Evolutionary conservation across 1,140 invertebrate genomes (phyloP).

Genomic region (Augochlora pura): DNA sequence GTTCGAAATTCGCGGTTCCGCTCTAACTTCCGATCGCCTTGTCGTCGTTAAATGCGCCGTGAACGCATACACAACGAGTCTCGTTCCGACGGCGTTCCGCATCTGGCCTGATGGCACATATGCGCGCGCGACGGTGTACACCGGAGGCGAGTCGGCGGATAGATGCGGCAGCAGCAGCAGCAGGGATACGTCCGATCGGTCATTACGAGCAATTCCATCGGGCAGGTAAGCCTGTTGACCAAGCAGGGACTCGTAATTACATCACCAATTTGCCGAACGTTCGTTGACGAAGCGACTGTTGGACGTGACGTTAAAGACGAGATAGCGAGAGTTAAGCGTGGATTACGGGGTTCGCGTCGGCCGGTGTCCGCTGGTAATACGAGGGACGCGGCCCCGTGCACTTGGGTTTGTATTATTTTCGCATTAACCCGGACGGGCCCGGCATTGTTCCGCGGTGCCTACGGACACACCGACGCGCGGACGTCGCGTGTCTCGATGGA

Average conservation of each 20-base stretch:
- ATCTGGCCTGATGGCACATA: background rate
- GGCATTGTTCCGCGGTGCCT: background rate
- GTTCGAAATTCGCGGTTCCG: too few species aligned
- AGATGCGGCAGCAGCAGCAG: too few species aligned
- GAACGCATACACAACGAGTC: background rate
- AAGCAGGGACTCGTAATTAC: conserved; percentile 54
- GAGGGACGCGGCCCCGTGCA: background rate
- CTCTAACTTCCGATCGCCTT: too few species aligned
- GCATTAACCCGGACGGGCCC: background rate
- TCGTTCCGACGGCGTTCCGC: background rate
- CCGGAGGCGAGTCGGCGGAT: conserved; percentile 24
- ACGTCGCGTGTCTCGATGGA: background rate
- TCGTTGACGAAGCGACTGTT: conserved; percentile 50
- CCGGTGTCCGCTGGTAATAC: conserved; percentile 10
- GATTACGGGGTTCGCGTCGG: background rate
- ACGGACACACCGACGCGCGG: background rate
- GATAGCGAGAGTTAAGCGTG: conserved; percentile 42
- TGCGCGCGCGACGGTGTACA: background rate
- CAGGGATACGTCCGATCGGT: conserved; percentile 40
- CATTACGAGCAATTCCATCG: conserved; percentile 55
- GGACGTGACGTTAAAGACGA: conserved; percentile 59
- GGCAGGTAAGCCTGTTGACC: conserved; percentile 50
- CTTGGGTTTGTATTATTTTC: conserved; percentile 36
- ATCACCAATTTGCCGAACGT: conserved; percentile 57
- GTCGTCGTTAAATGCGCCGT: background rate